A percentile compares a stretch with the other conserved stretches of the same genome.
Conservation (phyloP, 2,113 vertebrate species). For the Malaclemys terrapin region DNA sequence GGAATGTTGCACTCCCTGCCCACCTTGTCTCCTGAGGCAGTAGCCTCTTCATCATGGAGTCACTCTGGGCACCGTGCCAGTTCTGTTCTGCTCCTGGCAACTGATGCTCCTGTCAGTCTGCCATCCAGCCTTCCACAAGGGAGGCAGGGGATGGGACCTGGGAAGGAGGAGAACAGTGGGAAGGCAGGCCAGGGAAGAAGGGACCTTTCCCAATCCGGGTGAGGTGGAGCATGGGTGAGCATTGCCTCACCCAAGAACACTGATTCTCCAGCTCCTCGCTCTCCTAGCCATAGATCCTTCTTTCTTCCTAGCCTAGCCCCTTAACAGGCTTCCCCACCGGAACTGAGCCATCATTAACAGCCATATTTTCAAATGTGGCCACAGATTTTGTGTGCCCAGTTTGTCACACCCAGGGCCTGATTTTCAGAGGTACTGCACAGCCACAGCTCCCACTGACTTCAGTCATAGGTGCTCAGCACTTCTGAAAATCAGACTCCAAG, state of each 20-base stretch:
- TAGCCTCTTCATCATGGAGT: background rate
- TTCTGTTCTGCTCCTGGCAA: background rate
- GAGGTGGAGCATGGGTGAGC: background rate
- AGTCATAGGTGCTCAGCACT: background rate
- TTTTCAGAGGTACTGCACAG: background rate
- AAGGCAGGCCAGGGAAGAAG: background rate
- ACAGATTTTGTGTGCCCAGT: background rate
- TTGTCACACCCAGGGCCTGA: too few species aligned
- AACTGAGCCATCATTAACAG: background rate
- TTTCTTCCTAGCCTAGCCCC: background rate
- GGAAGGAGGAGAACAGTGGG: background rate
- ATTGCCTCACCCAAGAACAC: background rate
- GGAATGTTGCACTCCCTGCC: background rate
- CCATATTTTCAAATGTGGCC: background rate
- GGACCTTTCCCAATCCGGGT: background rate
- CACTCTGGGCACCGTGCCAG: background rate
- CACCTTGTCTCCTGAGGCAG: background rate
- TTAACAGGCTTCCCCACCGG: background rate
- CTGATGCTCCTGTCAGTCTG: background rate
- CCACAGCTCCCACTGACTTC: background rate
- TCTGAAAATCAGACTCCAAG: background rate
- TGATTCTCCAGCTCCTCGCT: background rate
- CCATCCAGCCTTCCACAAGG: background rate
- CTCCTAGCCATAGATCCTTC: accelerated
- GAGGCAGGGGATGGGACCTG: background rate